A percentile compares a stretch with the other conserved stretches of the same genome.
These are phyloP conservation scores for Prochilodus magdalenae DNA, from an alignment of 2,113 vertebrate species.

Conservation along the genomic window DNA sequence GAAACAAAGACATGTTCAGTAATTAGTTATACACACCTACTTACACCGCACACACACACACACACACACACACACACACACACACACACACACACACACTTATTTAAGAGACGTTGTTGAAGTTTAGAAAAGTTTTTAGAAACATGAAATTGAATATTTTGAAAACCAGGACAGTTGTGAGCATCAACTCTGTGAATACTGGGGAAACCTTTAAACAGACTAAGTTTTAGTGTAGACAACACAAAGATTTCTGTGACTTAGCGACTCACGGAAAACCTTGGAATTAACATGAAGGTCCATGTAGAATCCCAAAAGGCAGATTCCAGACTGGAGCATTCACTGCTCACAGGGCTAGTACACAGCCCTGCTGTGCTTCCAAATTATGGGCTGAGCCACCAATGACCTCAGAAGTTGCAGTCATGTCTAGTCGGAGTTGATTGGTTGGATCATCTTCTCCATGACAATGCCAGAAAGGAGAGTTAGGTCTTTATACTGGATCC, in stretches of 20 bases:
- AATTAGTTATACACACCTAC: no score
- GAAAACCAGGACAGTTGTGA: background rate
- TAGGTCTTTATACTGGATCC: slow-evolving; percentile 68
- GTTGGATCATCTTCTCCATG: slow-evolving; percentile 61
- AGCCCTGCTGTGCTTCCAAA: background rate
- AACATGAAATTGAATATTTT: background rate
- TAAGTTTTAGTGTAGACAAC: background rate
- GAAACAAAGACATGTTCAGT: no score
- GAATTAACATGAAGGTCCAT: slow-evolving; percentile 1
- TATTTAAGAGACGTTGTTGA: background rate
- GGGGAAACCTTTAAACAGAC: background rate
- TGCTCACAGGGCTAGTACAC: background rate
- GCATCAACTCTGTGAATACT: background rate
- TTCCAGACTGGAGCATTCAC: background rate
- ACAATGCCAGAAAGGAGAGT: slow-evolving; percentile 64
- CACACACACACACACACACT: background rate
- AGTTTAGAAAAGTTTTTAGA: background rate
- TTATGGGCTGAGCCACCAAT: background rate
- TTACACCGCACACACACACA: no score
- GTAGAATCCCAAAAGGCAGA: slow-evolving; percentile 12
- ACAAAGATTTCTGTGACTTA: background rate
- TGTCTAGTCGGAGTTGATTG: slow-evolving; percentile 61
- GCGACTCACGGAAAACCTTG: background rate
- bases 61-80: background rate
- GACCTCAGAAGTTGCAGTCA: background rate